A percentile compares a stretch with the other conserved stretches of the same genome.
Conservation (phyloP, 2,113 vertebrate species). For the Cephalopterus ornatus region DNA sequence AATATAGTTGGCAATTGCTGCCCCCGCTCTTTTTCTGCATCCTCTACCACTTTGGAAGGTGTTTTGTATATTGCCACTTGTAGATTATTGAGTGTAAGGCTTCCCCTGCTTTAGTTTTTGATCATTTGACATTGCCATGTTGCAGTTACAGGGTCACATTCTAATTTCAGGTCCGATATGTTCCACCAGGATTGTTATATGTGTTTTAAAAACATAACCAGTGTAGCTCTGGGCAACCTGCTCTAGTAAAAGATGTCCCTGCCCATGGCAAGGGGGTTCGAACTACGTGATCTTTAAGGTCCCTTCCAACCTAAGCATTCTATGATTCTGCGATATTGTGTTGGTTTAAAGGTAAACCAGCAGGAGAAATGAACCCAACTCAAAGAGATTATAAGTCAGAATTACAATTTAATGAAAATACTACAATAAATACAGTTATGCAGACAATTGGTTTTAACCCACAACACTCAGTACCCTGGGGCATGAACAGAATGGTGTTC, state of each 20-base stretch:
- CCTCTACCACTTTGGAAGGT: not conserved
- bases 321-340: not conserved
- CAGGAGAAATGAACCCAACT: too few species aligned
- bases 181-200: not conserved
- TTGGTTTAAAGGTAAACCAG: too few species aligned
- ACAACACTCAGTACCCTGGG: too few species aligned
- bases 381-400: too few species aligned
- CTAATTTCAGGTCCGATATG: not conserved
- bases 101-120: not conserved
- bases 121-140: not conserved
- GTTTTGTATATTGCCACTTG: not conserved
- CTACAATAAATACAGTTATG: too few species aligned
- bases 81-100: not conserved
- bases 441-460: too few species aligned
- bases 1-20: not conserved
- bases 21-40: not conserved
- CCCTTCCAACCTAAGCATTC: not conserved
- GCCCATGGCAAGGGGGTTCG: rapidly evolving
- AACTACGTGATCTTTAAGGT: not conserved
- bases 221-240: not conserved
- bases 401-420: too few species aligned
- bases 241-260: not conserved
- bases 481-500: too few species aligned
- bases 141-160: not conserved
- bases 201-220: not conserved